Evolutionary conservation across 1,140 invertebrate species (phyloP).

Genomic region (Drosophila takahashii): DNA sequence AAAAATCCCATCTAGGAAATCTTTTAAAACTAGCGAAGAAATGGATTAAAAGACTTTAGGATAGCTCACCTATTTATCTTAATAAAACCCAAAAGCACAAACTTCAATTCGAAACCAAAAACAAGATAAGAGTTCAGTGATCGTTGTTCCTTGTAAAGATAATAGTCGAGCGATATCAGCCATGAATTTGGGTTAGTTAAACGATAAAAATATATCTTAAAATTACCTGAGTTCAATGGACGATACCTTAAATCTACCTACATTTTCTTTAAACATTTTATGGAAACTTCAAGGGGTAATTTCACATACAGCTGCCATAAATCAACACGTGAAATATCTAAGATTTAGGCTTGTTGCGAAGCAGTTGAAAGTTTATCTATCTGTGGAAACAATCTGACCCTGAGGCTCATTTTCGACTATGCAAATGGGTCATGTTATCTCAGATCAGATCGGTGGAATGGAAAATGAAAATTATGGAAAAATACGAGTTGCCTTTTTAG

Average conservation of each 20-base stretch:
- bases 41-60: background rate
- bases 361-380: slow-evolving; percentile 9
- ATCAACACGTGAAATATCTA: slow-evolving; percentile 2
- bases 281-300: background rate
- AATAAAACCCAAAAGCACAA: background rate
- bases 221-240: background rate
- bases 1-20: background rate
- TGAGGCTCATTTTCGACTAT: slow-evolving; percentile 2
- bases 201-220: background rate
- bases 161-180: background rate
- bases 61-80: background rate
- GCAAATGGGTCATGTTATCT: slow-evolving; percentile 18
- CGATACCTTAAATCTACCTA: background rate
- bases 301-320: slow-evolving; percentile 16
- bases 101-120: background rate
- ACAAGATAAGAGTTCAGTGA: background rate
- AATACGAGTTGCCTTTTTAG: background rate
- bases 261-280: background rate
- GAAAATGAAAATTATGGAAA: slow-evolving; percentile 1
- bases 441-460: slow-evolving; percentile 1
- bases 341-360: background rate
- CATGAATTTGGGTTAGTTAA: background rate
- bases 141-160: slow-evolving; percentile 5
- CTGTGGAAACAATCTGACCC: slow-evolving; percentile 10
- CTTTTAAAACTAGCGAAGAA: background rate